Base-by-base conservation (phyloP, 2,888 invertebrate genomes). In the Hypomecis punctinalis region DNA sequence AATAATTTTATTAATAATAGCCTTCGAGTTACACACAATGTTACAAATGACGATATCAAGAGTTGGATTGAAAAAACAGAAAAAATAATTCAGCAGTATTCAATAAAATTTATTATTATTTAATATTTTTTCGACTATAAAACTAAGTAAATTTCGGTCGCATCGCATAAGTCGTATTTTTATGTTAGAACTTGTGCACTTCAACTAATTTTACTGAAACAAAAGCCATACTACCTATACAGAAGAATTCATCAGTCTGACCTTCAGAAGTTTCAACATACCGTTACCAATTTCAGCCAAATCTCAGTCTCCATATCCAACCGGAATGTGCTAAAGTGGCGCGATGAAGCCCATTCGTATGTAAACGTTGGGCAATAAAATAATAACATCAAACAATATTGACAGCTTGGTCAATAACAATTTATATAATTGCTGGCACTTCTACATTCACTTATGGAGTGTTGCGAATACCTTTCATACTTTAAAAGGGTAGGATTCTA, bases 391-490 rank as follows among this genome's bases (percentile, higher is more conserved):
- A 10, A 42, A 60, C 54, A 60, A 58, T 63, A 64, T 70, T 65
- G 60, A 59, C 59, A 55, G 59, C 53, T 64, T 67, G 49, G 11
- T 46, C 54, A 61, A 67, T 67, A 66, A 66, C 52, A 56, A 62
- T 62, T 66, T 66, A 58, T 55, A 11, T 62, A 61, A 67, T 57
- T 52, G 60, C 10, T 42, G 23, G 56, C 46, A 60, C 59, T 51
- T 53, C 61, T 51, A 61, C 48, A 43, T 65, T 65, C 60, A 56
- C 56, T 56, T 11, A 46, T 7, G 8, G 23, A 10, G 39, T 64
- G 42, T 45, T 45, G 51, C 46, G 36, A 54, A 40, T 61, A 40
- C 36, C 36, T 53, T 39, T 40, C 33, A 39, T 23, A 9, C 10
- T 40, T 40, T 10, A 23, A 23, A 23, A 23, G 23, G 23, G 23